Conservation (phyloP, 2,888 invertebrate species). For the Chaetoderma sp. region DNA sequence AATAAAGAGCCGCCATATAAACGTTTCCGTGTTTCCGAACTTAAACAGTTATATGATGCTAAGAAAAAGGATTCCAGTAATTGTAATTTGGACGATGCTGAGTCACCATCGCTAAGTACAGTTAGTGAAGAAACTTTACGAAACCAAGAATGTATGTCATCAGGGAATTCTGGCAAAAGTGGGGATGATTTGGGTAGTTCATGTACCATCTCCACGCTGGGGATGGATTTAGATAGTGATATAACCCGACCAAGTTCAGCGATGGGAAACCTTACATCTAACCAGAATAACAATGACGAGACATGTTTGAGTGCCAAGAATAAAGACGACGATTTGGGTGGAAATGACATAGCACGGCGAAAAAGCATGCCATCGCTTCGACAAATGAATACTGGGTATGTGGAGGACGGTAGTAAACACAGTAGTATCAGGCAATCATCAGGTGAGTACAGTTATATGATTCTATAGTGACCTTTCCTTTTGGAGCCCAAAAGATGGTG, state of each 20-base stretch:
- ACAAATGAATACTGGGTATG: constrained; percentile 51
- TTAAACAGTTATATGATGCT: constrained; percentile 91
- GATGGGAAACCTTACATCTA: constrained; percentile 28
- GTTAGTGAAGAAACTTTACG: constrained; percentile 15
- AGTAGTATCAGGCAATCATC: constrained; percentile 45
- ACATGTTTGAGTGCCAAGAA: constrained; percentile 18
- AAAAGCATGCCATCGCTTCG: constrained; percentile 93
- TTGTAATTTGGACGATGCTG: not conserved
- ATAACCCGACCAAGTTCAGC: constrained; percentile 41
- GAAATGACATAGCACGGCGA: constrained; percentile 80
- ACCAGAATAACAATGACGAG: constrained; percentile 26
- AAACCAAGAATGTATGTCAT: too few relatives aligned
- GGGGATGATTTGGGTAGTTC: constrained; percentile 41
- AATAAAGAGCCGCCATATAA: constrained; percentile 65
- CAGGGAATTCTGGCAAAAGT: too few relatives aligned
- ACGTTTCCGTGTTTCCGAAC: constrained; percentile 88
- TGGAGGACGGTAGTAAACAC: constrained; percentile 47
- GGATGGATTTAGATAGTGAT: constrained; percentile 32
- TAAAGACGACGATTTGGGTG: not conserved
- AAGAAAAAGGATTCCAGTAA: constrained; percentile 72
- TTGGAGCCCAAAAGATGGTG: too few relatives aligned
- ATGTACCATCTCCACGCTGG: constrained; percentile 35
- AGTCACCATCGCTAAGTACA: not conserved
- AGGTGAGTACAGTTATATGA: too few relatives aligned
- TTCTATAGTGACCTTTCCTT: too few relatives aligned